phyloP scores from a whole-genome alignment of 2,797 vertebrate genomes.

The Cyclura pinguis region DNA sequence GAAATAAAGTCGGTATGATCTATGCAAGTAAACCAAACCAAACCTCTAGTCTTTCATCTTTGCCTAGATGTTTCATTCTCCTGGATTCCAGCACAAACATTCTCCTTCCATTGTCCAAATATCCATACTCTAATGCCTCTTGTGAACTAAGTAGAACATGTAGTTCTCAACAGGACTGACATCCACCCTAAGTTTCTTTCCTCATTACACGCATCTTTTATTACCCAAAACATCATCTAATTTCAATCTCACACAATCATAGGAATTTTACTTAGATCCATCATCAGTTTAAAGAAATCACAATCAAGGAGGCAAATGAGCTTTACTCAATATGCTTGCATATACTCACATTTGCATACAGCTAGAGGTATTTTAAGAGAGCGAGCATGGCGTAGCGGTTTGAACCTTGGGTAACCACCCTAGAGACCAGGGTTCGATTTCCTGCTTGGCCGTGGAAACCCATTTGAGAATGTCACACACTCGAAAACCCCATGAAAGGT shows the following conservation, averaged over 20 bases:
- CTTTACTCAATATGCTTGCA: conserved; percentile 2
- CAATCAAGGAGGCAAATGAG: background rate
- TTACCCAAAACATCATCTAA: background rate
- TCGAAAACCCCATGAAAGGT: too few relatives aligned
- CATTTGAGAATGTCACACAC: too few relatives aligned
- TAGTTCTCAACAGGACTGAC: background rate
- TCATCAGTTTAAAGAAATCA: conserved; percentile 10
- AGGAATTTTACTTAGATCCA: conserved; percentile 6
- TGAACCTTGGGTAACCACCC: too few relatives aligned
- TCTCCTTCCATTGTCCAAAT: background rate
- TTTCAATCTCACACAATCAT: background rate
- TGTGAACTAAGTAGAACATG: background rate
- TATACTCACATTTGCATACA: conserved; percentile 11
- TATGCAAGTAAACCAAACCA: conserved; percentile 42
- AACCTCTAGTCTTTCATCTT: conserved; percentile 44
- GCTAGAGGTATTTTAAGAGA: background rate
- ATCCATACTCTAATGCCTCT: background rate
- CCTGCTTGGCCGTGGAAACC: too few relatives aligned
- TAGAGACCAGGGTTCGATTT: too few relatives aligned
- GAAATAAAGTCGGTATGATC: conserved; percentile 64
- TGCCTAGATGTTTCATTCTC: conserved; percentile 34
- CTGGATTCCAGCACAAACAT: conserved; percentile 50
- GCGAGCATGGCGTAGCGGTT: too few relatives aligned
- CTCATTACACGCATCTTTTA: background rate
- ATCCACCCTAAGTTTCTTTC: background rate